Percentiles rank a stretch among this genome's conserved stretches.
phyloP scores from a whole-genome alignment of 2,113 vertebrate genomes.

The Tursiops truncatus region DNA sequence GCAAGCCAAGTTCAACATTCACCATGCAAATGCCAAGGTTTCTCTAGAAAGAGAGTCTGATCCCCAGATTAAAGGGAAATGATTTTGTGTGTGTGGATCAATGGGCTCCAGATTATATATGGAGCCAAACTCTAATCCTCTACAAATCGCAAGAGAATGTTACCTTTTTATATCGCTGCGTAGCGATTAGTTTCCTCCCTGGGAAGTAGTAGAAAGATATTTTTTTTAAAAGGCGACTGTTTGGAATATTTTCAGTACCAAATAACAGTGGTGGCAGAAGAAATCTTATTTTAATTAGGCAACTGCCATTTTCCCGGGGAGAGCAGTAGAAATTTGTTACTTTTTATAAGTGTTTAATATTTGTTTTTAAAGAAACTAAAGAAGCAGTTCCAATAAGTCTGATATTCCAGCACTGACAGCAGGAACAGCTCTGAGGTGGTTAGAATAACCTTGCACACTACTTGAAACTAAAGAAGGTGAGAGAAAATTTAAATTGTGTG shows the following conservation, averaged over 20 bases:
- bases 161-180: slow-evolving; percentile 68
- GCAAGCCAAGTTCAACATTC: slow-evolving; percentile 78
- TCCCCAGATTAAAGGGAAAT: slow-evolving; percentile 81
- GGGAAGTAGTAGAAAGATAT: slow-evolving; percentile 67
- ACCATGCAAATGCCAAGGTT: slow-evolving; percentile 79
- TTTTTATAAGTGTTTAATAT: slow-evolving; percentile 71
- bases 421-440: slow-evolving; percentile 68
- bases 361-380: slow-evolving; percentile 75
- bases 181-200: slow-evolving; percentile 63
- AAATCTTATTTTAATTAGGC: slow-evolving; percentile 75
- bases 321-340: slow-evolving; percentile 66
- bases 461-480: slow-evolving; percentile 77
- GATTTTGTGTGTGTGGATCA: slow-evolving; percentile 77
- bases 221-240: slow-evolving; percentile 62
- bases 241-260: slow-evolving; percentile 69
- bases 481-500: slow-evolving; percentile 67
- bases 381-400: slow-evolving; percentile 61
- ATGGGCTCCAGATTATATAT: slow-evolving; percentile 78
- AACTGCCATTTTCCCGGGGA: slow-evolving; percentile 63
- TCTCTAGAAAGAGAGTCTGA: slow-evolving; percentile 78
- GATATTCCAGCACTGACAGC: slow-evolving; percentile 77
- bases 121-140: slow-evolving; percentile 79
- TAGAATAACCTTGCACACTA: slow-evolving; percentile 77
- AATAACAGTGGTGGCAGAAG: slow-evolving; percentile 65
- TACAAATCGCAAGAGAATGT: slow-evolving; percentile 70